Conservation (phyloP, 1,140 invertebrate species). For the Oryctes rhinoceros region DNA sequence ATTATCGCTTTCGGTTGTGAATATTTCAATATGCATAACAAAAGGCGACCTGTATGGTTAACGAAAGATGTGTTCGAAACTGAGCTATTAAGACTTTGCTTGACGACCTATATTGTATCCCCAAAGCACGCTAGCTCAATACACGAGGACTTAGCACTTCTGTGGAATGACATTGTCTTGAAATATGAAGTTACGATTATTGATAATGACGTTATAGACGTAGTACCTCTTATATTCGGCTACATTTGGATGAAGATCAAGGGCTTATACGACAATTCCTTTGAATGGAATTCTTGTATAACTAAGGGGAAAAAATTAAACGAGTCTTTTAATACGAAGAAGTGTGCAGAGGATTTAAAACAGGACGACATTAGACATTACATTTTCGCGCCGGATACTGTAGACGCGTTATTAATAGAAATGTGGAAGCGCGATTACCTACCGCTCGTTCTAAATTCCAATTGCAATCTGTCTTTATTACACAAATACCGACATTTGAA, state of each 20-base stretch:
- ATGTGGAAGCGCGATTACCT: slow-evolving; percentile 6
- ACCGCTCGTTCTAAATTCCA: neutral
- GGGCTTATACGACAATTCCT: neutral
- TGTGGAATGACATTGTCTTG: neutral
- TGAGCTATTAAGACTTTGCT: neutral
- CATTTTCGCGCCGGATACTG: neutral
- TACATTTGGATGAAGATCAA: slow-evolving; percentile 12
- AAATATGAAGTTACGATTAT: neutral
- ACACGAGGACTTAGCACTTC: neutral
- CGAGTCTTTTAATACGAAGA: neutral
- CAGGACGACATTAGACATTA: neutral
- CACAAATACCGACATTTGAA: neutral
- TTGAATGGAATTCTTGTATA: slow-evolving; percentile 12
- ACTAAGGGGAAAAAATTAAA: neutral
- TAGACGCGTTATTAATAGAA: slow-evolving; percentile 9
- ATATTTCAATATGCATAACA: neutral
- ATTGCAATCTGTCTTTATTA: neutral
- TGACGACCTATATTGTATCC: neutral
- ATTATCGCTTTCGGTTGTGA: neutral
- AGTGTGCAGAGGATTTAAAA: neutral
- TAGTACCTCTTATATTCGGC: neutral
- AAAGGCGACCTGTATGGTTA: neutral
- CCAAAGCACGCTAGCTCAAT: neutral
- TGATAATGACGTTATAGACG: neutral
- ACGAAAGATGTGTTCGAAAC: slow-evolving; percentile 15